Evolutionary conservation across 2,113 vertebrate species (phyloP).

Genomic region (Lophotis ruficrista): DNA sequence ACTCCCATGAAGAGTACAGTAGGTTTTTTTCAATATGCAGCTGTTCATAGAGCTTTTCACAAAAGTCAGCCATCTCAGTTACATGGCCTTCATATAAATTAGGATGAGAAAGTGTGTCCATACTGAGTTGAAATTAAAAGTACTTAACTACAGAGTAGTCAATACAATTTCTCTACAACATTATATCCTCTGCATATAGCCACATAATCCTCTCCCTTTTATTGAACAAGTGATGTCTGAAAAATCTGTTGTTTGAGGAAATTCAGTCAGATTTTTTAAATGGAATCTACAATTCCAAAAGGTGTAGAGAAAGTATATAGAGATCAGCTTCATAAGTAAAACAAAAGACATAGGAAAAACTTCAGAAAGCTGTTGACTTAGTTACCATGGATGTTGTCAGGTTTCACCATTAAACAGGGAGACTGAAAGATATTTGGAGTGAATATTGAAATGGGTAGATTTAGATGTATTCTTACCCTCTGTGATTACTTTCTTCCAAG

Average conservation of each 20-base stretch:
- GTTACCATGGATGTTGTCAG: background rate
- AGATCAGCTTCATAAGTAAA: background rate
- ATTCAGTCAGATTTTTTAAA: background rate
- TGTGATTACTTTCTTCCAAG: background rate
- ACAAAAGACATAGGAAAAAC: background rate
- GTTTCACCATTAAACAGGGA: background rate
- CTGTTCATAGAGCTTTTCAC: background rate
- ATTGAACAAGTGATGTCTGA: background rate
- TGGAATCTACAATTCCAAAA: background rate
- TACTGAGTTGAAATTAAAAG: background rate
- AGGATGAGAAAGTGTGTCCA: background rate
- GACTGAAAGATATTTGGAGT: background rate
- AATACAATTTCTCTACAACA: background rate
- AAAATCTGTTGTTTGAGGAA: background rate
- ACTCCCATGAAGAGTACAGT: background rate
- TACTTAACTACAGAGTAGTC: background rate
- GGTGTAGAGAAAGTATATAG: background rate
- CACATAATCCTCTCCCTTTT: background rate
- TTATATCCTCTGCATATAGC: background rate
- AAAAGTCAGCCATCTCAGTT: background rate
- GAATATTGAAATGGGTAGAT: background rate
- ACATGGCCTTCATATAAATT: accelerated
- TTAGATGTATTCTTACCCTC: background rate
- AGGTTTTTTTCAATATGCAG: background rate
- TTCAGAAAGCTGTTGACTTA: background rate